Base-by-base conservation (phyloP, 2,113 vertebrate species). In the Cottus gobio region DNA sequence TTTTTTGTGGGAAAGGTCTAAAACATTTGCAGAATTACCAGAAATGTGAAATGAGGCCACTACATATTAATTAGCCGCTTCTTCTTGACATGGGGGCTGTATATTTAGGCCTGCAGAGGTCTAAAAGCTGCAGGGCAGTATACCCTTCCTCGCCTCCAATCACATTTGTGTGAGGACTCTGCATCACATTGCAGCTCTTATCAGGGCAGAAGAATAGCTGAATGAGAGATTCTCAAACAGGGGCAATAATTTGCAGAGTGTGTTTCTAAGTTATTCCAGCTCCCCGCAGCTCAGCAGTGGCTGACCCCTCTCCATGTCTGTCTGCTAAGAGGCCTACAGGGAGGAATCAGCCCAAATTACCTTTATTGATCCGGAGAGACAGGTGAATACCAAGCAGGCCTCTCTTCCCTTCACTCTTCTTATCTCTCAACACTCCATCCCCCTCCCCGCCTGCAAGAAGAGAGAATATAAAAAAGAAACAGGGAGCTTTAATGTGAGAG, bases 331-430 rank as follows among this genome's bases (percentile, higher is more conserved):
- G 92, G 89, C 76, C 90, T 91, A 93, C 90, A 85, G 90, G 87
- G 87, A 91, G 87, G 92, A 95, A 93, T 92, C 94, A 95, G 80
- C 91, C 88, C 94, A 94, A 94, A 94, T 94, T 93, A 94, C 92
- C 85, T 90, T 93, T 75, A 93, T 92, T 95, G 93, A 96, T 95
- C 92, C 94, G 87, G 92, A 90, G 89, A 88, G 91, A 88, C 95
- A 91, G 95, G 93, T 95, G 94, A 94, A 95, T 95, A 94, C 73
- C 89, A 93, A 94, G 77, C 90, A 94, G 92, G 85, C 71, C 87
- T 84, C 84, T 84, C 78, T 74, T 84, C 24, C 76, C 82, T 77
- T 83, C 85, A 71, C 75, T 89, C 84, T 70, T 86, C 84, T 88
- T 77, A 82, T 86, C 79, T 80, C 75, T 83, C 80, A 79, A 83